Evolutionary conservation across 2,888 invertebrate species (phyloP).

Genomic region (Diploptera punctata): DNA sequence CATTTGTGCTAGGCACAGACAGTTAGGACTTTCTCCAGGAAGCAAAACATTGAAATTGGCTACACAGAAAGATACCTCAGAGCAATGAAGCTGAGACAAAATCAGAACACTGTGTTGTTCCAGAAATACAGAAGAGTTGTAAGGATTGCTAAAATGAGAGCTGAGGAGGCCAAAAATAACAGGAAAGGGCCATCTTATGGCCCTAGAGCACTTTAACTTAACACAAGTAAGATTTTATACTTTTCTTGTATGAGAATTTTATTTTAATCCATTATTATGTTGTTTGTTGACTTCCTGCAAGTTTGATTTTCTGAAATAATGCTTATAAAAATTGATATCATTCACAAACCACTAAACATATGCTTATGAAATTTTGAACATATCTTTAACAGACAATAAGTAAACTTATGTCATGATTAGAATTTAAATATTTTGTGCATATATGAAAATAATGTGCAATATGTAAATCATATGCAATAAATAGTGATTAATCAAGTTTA

Average conservation of each 20-base stretch:
- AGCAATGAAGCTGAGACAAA: not conserved
- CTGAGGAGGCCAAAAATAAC: not conserved
- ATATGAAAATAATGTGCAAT: too few species aligned
- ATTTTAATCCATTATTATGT: not conserved
- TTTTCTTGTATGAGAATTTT: not conserved
- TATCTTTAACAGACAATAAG: not conserved
- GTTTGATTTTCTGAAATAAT: not conserved
- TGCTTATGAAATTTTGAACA: not conserved
- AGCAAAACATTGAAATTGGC: not conserved
- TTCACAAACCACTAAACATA: too few species aligned
- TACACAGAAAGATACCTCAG: not conserved
- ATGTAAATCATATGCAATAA: too few species aligned
- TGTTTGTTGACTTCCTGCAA: not conserved
- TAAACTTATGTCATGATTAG: not conserved
- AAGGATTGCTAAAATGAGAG: not conserved
- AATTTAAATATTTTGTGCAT: too few species aligned
- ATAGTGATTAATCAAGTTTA: too few species aligned
- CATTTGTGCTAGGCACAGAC: not conserved
- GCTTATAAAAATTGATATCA: too few species aligned
- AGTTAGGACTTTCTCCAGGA: not conserved
- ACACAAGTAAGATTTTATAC: not conserved
- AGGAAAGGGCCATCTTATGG: not conserved
- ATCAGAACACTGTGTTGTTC: not conserved
- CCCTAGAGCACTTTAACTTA: not conserved
- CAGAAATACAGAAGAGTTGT: not conserved